Conservation (phyloP, 2,113 vertebrate genomes). For the Aphyosemion australe region DNA sequence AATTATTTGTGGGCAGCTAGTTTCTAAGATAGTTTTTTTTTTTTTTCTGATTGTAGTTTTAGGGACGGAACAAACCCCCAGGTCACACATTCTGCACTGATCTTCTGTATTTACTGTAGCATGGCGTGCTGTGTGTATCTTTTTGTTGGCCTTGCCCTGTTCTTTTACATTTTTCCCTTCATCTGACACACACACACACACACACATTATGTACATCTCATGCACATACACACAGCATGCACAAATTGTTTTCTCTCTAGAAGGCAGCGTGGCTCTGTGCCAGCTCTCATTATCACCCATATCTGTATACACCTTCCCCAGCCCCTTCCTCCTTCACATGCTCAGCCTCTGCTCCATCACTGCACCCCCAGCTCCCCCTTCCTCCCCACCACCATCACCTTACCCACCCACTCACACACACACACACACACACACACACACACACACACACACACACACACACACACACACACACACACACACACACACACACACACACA, state of each 20-base stretch:
- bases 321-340: constrained; percentile 42
- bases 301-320: constrained; percentile 62
- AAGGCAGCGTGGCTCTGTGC: constrained; percentile 70
- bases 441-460: constrained; percentile 9
- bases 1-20: background rate
- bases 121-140: constrained; percentile 30
- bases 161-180: constrained; percentile 28
- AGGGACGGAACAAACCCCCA: constrained; percentile 4
- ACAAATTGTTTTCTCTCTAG: constrained; percentile 71
- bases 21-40: background rate
- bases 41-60: constrained; percentile 10
- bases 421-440: no score
- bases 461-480: constrained; percentile 19
- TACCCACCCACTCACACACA: constrained; percentile 15
- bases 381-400: constrained; percentile 3
- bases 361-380: background rate
- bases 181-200: constrained; percentile 25
- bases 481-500: constrained; percentile 16
- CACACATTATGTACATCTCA: constrained; percentile 45
- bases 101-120: constrained; percentile 13
- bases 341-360: constrained; percentile 46
- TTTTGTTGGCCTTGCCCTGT: constrained; percentile 29
- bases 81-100: constrained; percentile 9
- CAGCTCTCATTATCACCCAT: constrained; percentile 78
- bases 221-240: constrained; percentile 38